Evolutionary conservation across 1,140 invertebrate species (phyloP).

Genomic region (Heterodera schachtii): DNA sequence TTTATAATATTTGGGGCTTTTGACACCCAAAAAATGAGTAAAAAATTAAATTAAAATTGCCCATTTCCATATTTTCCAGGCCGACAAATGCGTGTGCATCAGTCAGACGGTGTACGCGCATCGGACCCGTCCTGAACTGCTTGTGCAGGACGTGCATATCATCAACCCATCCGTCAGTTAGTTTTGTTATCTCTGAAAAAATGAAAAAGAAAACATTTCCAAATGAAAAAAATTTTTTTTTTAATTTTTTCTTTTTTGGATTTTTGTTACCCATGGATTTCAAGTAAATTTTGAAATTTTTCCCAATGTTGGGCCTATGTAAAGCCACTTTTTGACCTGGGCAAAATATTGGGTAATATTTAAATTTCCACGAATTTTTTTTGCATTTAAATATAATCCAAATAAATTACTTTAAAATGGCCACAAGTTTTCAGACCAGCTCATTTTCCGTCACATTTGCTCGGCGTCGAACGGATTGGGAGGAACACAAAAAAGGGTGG

Average conservation of each 20-base stretch:
- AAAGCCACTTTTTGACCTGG: not conserved
- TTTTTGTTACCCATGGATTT: not conserved
- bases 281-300: conserved; percentile 1
- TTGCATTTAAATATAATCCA: not conserved
- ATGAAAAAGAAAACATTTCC: not conserved
- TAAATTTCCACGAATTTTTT: no score
- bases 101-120: conserved; percentile 45
- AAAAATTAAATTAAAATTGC: no score
- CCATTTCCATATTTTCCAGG: conserved; percentile 27
- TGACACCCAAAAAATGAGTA: no score
- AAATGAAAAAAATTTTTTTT: no score
- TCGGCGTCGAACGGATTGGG: conserved; percentile 1
- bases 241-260: no score
- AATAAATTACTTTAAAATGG: conserved; percentile 10
- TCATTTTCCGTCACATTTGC: conserved; percentile 26
- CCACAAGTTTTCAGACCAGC: conserved; percentile 22
- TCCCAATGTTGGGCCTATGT: conserved; percentile 6
- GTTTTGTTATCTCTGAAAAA: not conserved
- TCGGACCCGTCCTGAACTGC: conserved; percentile 41
- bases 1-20: no score
- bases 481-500: not conserved
- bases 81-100: conserved; percentile 43
- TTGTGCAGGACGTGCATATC: conserved; percentile 42
- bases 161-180: conserved; percentile 42
- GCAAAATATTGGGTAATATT: no score